Evolutionary conservation across 1,140 invertebrate species (phyloP).

Genomic region (Cherax quadricarinatus): DNA sequence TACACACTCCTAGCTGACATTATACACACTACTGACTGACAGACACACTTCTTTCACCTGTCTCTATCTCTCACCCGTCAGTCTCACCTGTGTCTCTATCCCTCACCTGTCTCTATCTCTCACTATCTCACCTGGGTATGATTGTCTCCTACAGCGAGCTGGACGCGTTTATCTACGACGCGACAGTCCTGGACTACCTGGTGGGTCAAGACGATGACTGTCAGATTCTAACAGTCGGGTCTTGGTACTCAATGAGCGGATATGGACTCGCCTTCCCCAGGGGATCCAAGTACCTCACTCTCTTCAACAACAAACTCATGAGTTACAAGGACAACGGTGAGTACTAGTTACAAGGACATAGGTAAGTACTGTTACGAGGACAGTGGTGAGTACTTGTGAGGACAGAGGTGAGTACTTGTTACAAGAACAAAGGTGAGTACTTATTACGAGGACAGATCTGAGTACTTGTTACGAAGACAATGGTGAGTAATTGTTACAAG

Average conservation of each 20-base stretch:
- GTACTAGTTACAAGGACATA: constrained; percentile 1
- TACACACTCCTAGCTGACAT: no score
- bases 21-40: no score
- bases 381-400: no score
- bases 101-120: background rate
- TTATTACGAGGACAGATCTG: no score
- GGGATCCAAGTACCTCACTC: constrained; percentile 95
- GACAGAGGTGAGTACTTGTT: no score
- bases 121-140: background rate
- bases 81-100: background rate
- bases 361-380: background rate
- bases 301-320: constrained; percentile 95
- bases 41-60: background rate
- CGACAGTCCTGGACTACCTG: constrained; percentile 97
- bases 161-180: constrained; percentile 99
- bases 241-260: constrained; percentile 93
- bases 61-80: background rate
- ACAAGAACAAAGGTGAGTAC: no score
- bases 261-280: constrained; percentile 97
- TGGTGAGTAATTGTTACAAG: no score
- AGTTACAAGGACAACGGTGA: constrained; percentile 96
- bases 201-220: constrained; percentile 98
- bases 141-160: constrained; percentile 83
- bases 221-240: constrained; percentile 94
- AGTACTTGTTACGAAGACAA: no score